Evolutionary conservation across 37 sponge, comb jelly and placozoan genomes (phyloP), one percentile per base, ranked within the genome.

Genomic region (Hormiphora californensis): DNA sequence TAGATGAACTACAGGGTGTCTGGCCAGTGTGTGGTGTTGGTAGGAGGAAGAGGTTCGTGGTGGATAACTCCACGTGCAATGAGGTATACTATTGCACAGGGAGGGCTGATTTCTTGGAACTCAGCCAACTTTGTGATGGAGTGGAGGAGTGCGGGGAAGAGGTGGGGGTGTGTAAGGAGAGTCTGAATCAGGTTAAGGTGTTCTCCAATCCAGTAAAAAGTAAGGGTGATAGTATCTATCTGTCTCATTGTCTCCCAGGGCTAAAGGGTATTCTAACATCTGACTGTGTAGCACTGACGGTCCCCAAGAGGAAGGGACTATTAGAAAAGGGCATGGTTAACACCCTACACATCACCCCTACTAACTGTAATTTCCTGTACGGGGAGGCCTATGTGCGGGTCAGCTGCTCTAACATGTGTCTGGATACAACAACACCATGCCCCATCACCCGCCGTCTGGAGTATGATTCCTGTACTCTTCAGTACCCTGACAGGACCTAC

Each of bases 61-160:
- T 30, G 7, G 3, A 27, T 4, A 57, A 57, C 59, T 27, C 17
- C 59, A 57, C 59, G 59, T 57, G 59, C 23, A 57, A 23, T 19
- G 59, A 57, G 28, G 59, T 57, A 30, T 57, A 57, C 59, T 30
- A 27, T 4, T 57, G 59, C 59, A 23, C 19, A 12, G 11, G 19
- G 59, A 30, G 25, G 23, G 28, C 4, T 57, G 21, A 57, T 23
- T 57, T n/a, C 23, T 30, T 57, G 59, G 59, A 57, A 57, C 59
- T 57, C 28, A 57, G 59, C 23, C 46, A 73, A 33, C 81, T 73
- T 0, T 73, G 81, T 73, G 81, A 73, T 46, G 81, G 81, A 22
- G 41, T 73, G 5, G 81, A 73, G 25, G 1, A 9, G 9, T 73
- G 81, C 35, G 44, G 81, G 4, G 81, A 37, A 28, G 61, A 57